Base-by-base conservation (phyloP, 1,140 invertebrate genomes). In the Zophobas morio region DNA sequence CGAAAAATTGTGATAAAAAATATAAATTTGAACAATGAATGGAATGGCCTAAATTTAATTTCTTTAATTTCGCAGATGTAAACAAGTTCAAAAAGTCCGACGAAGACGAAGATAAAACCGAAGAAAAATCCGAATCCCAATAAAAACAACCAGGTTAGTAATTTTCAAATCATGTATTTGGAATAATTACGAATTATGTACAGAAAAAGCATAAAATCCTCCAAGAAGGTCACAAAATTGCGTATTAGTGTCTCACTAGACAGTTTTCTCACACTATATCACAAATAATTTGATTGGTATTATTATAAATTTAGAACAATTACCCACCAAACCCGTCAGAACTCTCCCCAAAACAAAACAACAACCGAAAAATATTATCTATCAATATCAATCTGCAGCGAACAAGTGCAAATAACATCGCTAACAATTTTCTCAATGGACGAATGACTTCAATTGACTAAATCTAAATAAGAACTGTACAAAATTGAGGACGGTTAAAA, bases 81-180 rank as follows among this genome's bases (percentile, higher is more conserved):
- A 88, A 87, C 77, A 88, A 88, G 82, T 88, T 88, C 72, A 87
- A 88, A 74, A 87, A 88, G 78, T 56, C 70, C 33, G 79, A 79
- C 49, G 80, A 82, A 4, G 80, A 81, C 33, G 72, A 70, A 20
- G 51, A 20, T 20, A 47, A 79, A 51, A 8, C 20, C 20, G 57
- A 56, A 1, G 70, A 51, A 63, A 6, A 40, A 75, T 34, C 63
- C n/a, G 77, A 40, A 4, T 3, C 60, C 1, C 8, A 66, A 42
- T 66, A 66, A 66, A 63, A 36, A 3, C 36, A 4, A 33, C 32
- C 0, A 53, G 36, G 51, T 53, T n/a, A 34, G 42, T 56, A 72
- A 36, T 74, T 75, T 47, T 63, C 56, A 35, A 20, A 6, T 72
- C 35, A 74, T 63, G 37, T 75, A 75, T 75, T 74, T 60, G 56